Evolutionary conservation across 2,888 invertebrate genomes (phyloP), one percentile per base, ranked within the genome.

Genomic region (Corbicula japonica): DNA sequence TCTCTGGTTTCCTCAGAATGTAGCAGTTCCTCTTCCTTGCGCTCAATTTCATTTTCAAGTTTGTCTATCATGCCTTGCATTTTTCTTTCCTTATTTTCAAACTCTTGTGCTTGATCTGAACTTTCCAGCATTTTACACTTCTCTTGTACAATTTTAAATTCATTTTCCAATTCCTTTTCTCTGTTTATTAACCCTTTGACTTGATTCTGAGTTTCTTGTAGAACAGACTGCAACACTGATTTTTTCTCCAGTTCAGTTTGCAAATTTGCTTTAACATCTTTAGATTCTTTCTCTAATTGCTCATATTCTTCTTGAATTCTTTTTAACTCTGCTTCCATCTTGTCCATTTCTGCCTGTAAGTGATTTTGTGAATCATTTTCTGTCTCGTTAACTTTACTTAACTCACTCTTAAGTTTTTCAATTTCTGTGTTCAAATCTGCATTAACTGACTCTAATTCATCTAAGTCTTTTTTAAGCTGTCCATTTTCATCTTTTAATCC

Each of bases 1-100:
- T 90, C 91, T 32, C 77, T 85, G 26, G 81, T 75, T 65, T 81
- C 80, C 69, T 78, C 73, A n/a, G 76, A 50, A 35, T 82, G 79
- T 10, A 69, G 65, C 26, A 79, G 21, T 44, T 71, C 77, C 32
- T 75, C 78, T 44, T 82, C 80, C 38, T 66, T 79, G 46, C 28
- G 68, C 15, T 83, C 76, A 34, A 63, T 71, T 54, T 76, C 74
- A 73, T 79, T 77, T 44, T 71, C 68, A 1, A 87, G 50, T 54
- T 77, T 79, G 26, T 80, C 74, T 34, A 82, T 77, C 52, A 78
- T 54, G 52, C 41, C 35, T 30, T 76, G 75, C 10, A 80, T 65
- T 54, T 81, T 77, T 18, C 71, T 58, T 73, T 80, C 78, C 18
- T 70, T 75, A 50, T 61, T 60, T 50, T 63, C 73, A 60, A 70